Percentiles rank a stretch among this genome's conserved stretches.
phyloP scores from a whole-genome alignment of 2,888 invertebrate genomes.

The Hydrotaea cyrtoneurina region DNA sequence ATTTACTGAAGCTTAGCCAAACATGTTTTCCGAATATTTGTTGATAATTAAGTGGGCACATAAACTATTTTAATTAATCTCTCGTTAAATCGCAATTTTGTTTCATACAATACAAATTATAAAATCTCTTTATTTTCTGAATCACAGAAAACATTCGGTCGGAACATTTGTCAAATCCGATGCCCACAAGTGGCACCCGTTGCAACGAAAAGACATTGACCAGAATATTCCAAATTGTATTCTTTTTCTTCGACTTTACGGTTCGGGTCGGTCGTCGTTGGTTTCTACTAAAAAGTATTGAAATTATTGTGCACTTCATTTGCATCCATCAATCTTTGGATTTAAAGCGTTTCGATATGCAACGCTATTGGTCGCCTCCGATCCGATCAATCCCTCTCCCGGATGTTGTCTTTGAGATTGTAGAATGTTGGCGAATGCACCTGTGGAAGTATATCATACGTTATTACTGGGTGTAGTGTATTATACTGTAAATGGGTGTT shows the following conservation, averaged over 20 bases:
- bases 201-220: conserved; percentile 55
- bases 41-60: conserved; percentile 51
- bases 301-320: conserved; percentile 68
- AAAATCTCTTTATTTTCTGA: background rate
- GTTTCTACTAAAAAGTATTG: conserved; percentile 59
- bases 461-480: conserved; percentile 16
- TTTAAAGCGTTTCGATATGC: conserved; percentile 58
- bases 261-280: background rate
- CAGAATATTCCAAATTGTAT: conserved; percentile 52
- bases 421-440: conserved; percentile 59
- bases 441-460: conserved; percentile 66
- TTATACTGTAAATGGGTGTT: conserved; percentile 49
- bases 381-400: background rate
- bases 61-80: conserved; percentile 28
- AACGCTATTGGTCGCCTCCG: conserved; percentile 40
- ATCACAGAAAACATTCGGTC: too few relatives aligned
- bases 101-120: conserved; percentile 24
- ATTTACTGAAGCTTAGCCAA: conserved; percentile 2
- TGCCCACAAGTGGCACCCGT: conserved; percentile 42
- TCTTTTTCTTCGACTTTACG: conserved; percentile 18
- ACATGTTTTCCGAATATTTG: background rate
- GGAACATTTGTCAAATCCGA: background rate
- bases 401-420: conserved; percentile 43
- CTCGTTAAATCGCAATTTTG: background rate
- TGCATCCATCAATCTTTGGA: conserved; percentile 70